Percentiles rank a stretch among this genome's conserved stretches.
phyloP scores from a whole-genome alignment of 2,113 vertebrate genomes.

The Balaeniceps rex region DNA sequence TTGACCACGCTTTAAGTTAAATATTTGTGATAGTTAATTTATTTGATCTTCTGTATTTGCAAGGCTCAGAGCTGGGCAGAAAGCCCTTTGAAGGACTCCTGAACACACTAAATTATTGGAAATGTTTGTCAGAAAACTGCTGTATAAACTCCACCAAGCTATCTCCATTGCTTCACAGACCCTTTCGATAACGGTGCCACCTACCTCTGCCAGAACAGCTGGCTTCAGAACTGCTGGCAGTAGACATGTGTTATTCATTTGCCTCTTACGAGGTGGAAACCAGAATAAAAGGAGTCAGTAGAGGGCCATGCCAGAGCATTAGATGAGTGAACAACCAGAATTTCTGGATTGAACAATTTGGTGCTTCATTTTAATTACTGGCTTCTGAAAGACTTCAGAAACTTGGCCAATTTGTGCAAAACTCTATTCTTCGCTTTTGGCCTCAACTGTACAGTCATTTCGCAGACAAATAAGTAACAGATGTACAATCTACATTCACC shows the following conservation, averaged over 20 bases:
- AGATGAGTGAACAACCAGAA: background rate
- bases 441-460: background rate
- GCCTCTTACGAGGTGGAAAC: background rate
- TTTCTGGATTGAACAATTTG: conserved; percentile 24
- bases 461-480: conserved; percentile 47
- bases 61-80: conserved; percentile 14
- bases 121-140: background rate
- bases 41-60: conserved; percentile 13
- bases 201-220: background rate
- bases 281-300: background rate
- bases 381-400: conserved; percentile 32
- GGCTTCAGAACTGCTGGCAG: background rate
- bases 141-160: background rate
- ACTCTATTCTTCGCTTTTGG: conserved; percentile 49
- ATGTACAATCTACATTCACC: conserved; percentile 33
- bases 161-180: background rate
- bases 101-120: conserved; percentile 8
- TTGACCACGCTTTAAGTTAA: background rate
- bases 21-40: conserved; percentile 32
- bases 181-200: background rate
- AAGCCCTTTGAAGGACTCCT: conserved; percentile 47
- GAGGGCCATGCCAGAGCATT: background rate
- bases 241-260: rapidly evolving
- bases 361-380: conserved; percentile 39
- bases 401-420: conserved; percentile 42